A percentile compares a stretch with the other conserved stretches of the same genome.
phyloP scores from a whole-genome alignment of 2,113 vertebrate genomes.

The Chloroceryle aenea region DNA sequence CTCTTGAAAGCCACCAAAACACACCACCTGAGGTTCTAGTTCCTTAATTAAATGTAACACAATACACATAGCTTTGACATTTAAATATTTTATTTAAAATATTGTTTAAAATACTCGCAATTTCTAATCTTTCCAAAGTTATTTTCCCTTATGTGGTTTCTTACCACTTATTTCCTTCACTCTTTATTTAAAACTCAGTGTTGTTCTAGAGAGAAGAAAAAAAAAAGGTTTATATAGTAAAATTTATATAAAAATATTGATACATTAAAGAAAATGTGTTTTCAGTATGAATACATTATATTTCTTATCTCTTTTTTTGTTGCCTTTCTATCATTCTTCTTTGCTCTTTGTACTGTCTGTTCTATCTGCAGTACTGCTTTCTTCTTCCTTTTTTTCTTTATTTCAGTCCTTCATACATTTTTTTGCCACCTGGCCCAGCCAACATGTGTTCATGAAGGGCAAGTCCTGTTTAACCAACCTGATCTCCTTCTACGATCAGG shows the following conservation, averaged over 20 bases:
- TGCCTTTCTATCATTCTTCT: background rate
- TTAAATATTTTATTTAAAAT: background rate
- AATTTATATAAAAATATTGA: background rate
- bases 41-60: background rate
- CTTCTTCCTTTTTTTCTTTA: background rate
- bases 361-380: background rate
- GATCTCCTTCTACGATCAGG: too few relatives aligned
- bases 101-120: background rate
- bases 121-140: background rate
- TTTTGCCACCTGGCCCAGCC: background rate
- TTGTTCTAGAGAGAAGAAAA: background rate
- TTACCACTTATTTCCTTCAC: background rate
- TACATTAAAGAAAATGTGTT: background rate
- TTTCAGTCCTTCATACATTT: background rate
- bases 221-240: background rate
- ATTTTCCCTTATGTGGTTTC: background rate
- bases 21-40: accelerated
- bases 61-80: background rate
- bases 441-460: too few relatives aligned
- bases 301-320: background rate
- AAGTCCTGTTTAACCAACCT: too few relatives aligned
- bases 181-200: background rate
- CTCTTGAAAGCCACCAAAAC: background rate
- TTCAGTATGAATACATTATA: background rate
- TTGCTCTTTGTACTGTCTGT: background rate